These are phyloP conservation scores for Calonectris borealis DNA, from an alignment of 2,113 vertebrate genomes.

Conservation along the genomic window DNA sequence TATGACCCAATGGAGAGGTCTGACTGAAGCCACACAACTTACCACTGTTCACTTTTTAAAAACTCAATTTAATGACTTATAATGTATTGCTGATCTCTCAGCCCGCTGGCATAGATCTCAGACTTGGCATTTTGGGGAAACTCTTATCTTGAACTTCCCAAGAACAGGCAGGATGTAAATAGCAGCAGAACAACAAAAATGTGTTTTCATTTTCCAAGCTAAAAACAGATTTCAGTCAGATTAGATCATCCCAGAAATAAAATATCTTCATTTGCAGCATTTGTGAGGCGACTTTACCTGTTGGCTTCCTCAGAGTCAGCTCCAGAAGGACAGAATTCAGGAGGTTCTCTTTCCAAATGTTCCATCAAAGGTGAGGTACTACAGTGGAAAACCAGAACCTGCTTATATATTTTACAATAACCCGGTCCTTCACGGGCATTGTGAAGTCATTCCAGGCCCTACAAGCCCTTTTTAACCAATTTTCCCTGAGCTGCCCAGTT, in stretches of 20 bases:
- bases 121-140: background rate
- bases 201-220: slow-evolving; percentile 40
- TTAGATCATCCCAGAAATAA: slow-evolving; percentile 52
- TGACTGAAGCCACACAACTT: slow-evolving; percentile 38
- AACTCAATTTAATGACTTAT: background rate
- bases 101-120: background rate
- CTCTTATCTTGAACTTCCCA: background rate
- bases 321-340: slow-evolving; percentile 69
- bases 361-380: slow-evolving; percentile 70
- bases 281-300: slow-evolving; percentile 74
- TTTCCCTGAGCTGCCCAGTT: slow-evolving; percentile 50
- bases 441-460: slow-evolving; percentile 73
- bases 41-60: background rate
- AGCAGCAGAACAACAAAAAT: slow-evolving; percentile 37
- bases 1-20: background rate
- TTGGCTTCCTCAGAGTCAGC: slow-evolving; percentile 69
- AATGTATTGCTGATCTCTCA: background rate
- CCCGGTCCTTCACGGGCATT: slow-evolving; percentile 51
- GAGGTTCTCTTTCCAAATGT: slow-evolving; percentile 73
- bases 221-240: slow-evolving; percentile 67
- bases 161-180: slow-evolving; percentile 11
- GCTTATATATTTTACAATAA: slow-evolving; percentile 71
- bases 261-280: slow-evolving; percentile 66
- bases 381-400: slow-evolving; percentile 74
- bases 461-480: slow-evolving; percentile 51